Evolutionary conservation across 2,797 vertebrate species (phyloP).

Genomic region (Masticophis lateralis): DNA sequence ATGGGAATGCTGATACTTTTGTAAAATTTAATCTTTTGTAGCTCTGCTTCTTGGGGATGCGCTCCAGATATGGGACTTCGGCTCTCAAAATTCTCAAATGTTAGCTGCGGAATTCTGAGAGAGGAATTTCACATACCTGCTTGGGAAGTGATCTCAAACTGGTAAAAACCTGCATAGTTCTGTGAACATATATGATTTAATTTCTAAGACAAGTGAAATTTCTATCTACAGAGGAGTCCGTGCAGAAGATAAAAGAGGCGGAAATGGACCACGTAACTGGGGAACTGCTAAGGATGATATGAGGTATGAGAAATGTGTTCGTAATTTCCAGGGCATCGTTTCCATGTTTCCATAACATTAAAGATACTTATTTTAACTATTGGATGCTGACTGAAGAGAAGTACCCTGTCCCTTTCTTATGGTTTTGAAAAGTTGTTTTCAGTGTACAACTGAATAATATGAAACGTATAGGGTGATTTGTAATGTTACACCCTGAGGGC

Average conservation of each 20-base stretch:
- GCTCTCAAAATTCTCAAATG: neutral
- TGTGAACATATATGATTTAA: slow-evolving; percentile 5
- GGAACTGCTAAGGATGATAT: slow-evolving; percentile 72
- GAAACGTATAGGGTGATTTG: neutral
- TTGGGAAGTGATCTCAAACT: neutral
- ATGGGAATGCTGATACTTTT: neutral
- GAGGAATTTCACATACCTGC: neutral
- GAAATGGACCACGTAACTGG: slow-evolving; percentile 79
- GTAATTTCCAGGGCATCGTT: neutral
- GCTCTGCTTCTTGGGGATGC: neutral
- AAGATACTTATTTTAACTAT: neutral
- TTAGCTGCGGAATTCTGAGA: neutral
- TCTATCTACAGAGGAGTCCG: slow-evolving; percentile 73
- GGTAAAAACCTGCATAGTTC: neutral
- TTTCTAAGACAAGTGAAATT: slow-evolving; percentile 19
- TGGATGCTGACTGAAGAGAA: neutral
- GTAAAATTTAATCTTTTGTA: neutral
- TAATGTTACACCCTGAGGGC: neutral
- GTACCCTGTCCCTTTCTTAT: neutral
- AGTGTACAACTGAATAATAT: neutral
- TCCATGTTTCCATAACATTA: neutral
- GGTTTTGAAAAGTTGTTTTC: neutral
- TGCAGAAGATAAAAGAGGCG: slow-evolving; percentile 77
- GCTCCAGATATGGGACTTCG: neutral
- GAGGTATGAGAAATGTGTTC: slow-evolving; percentile 62